phyloP scores from a whole-genome alignment of 2,888 invertebrate species.

The Tetheella fluctuosa region DNA sequence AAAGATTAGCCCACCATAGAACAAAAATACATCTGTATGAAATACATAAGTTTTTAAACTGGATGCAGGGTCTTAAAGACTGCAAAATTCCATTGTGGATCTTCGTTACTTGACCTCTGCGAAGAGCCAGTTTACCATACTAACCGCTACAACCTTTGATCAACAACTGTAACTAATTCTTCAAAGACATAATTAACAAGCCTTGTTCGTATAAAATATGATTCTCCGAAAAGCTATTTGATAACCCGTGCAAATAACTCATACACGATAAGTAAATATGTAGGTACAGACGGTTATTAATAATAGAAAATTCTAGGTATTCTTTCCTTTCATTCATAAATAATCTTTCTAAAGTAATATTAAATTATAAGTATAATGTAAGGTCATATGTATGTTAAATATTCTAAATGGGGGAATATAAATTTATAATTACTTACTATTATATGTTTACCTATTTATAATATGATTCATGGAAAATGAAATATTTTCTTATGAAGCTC shows the following conservation, averaged over 20 bases:
- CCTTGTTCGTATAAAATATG: not conserved
- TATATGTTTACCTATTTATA: no score
- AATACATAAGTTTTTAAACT: no score
- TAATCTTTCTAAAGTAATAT: not conserved
- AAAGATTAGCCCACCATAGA: no score
- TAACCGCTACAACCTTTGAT: constrained; percentile 8
- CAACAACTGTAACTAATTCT: constrained; percentile 8
- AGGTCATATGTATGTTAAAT: no score
- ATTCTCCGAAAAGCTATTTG: not conserved
- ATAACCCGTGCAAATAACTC: not conserved
- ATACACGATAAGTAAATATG: not conserved
- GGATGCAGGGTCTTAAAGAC: not conserved
- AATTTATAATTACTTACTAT: no score
- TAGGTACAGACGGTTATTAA: not conserved
- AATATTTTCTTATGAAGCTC: no score
- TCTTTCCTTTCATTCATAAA: not conserved
- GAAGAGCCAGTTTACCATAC: not conserved
- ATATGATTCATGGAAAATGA: no score
- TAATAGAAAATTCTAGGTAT: not conserved
- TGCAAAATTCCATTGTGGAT: not conserved
- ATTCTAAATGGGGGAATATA: no score
- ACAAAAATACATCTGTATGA: no score
- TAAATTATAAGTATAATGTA: no score
- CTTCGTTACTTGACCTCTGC: not conserved
- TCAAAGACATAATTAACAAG: not conserved